phyloP scores from a whole-genome alignment of 1,140 invertebrate species.

The Anastrepha ludens region DNA sequence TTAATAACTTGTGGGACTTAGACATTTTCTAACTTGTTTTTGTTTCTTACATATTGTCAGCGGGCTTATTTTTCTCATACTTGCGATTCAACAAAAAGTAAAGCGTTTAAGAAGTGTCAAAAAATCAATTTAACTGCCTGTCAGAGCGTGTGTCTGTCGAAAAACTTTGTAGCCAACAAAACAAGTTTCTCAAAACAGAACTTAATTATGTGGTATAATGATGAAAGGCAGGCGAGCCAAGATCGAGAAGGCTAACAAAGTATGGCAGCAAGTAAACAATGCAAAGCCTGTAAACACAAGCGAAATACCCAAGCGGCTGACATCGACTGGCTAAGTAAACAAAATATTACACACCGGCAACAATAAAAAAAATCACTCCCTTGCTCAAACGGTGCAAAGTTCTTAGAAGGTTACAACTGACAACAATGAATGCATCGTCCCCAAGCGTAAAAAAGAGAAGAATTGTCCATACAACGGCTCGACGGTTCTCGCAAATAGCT shows the following conservation, averaged over 20 bases:
- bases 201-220: not conserved
- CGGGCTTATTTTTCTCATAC: too few species aligned
- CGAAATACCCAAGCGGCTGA: not conserved
- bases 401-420: too few species aligned
- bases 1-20: too few species aligned
- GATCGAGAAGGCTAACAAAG: not conserved
- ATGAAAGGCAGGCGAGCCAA: not conserved
- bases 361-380: not conserved
- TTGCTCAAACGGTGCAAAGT: too few species aligned
- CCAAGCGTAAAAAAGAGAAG: not conserved
- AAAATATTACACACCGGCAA: not conserved
- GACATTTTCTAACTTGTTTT: too few species aligned
- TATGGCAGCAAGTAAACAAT: not conserved
- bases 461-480: not conserved
- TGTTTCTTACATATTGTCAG: too few species aligned
- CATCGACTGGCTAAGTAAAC: not conserved
- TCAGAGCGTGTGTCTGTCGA: not conserved
- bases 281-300: not conserved
- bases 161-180: not conserved
- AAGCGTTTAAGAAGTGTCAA: not conserved
- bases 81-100: too few species aligned
- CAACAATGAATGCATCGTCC: not conserved
- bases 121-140: constrained; percentile 18
- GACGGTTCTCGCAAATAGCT: not conserved
- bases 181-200: not conserved